A percentile compares a stretch with the other conserved stretches of the same genome.
These are phyloP conservation scores for Dryobotodes eremita DNA, from an alignment of 2,888 invertebrate genomes.

Conservation along the genomic window DNA sequence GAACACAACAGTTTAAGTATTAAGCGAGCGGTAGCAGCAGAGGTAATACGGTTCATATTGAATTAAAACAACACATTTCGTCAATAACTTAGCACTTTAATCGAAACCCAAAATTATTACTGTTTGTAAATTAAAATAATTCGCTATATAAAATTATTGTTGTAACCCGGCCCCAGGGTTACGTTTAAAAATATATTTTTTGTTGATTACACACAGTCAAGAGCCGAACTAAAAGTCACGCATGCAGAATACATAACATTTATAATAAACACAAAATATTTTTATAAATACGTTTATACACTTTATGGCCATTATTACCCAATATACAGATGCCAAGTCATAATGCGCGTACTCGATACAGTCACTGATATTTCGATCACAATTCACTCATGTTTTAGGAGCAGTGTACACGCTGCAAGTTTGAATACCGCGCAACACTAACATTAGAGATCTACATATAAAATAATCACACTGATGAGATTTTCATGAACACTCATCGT, in stretches of 20 bases:
- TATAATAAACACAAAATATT: conserved; percentile 55
- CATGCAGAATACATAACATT: conserved; percentile 55
- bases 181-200: conserved; percentile 34
- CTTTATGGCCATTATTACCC: conserved; percentile 37
- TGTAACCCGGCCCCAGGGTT: conserved; percentile 21
- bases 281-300: conserved; percentile 56
- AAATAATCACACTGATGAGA: conserved; percentile 7
- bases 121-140: conserved; percentile 68
- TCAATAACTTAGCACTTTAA: conserved; percentile 79
- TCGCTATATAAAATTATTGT: conserved; percentile 44
- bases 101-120: conserved; percentile 76
- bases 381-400: not conserved
- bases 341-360: conserved; percentile 30
- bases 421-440: not conserved
- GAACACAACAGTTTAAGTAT: not conserved
- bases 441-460: not conserved
- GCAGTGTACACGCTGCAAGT: conserved; percentile 12
- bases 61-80: conserved; percentile 46
- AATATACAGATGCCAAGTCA: conserved; percentile 35
- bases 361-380: conserved; percentile 21
- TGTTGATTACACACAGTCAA: conserved; percentile 35
- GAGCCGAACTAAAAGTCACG: conserved; percentile 36
- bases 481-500: not conserved
- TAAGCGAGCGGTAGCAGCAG: not conserved
- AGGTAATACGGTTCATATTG: not conserved